phyloP scores from a whole-genome alignment of 2,888 invertebrate genomes.

The Acholoe squamosa region DNA sequence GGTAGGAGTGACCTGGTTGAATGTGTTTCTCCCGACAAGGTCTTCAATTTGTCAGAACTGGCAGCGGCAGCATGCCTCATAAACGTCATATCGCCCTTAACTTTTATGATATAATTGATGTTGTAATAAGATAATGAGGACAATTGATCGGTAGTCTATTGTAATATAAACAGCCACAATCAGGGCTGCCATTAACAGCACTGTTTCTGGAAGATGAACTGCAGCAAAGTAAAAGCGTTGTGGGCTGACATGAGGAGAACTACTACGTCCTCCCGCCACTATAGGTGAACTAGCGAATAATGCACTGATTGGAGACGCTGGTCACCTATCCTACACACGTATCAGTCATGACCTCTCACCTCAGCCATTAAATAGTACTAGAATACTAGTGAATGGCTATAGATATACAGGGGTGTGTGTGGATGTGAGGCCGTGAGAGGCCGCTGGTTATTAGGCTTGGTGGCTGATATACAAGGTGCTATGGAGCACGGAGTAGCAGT shows the following conservation, averaged over 20 bases:
- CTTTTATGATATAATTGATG: neutral
- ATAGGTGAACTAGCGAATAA: no score
- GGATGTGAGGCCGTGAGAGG: neutral
- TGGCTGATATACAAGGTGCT: slow-evolving; percentile 9
- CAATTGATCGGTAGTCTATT: neutral
- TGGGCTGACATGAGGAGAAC: no score
- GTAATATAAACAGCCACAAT: neutral
- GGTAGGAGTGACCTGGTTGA: neutral
- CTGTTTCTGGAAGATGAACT: neutral
- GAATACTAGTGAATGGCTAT: neutral
- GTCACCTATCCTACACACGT: neutral
- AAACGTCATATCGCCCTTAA: neutral
- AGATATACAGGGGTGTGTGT: neutral
- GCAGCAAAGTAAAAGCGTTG: no score
- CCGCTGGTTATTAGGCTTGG: neutral
- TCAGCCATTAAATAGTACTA: neutral
- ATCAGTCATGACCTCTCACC: neutral
- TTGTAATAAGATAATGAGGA: neutral
- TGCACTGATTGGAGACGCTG: no score
- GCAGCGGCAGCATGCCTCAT: neutral
- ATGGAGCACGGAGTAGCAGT: neutral
- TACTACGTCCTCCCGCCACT: no score
- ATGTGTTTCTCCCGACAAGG: neutral
- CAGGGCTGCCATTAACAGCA: neutral
- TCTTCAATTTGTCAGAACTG: neutral